phyloP scores from a whole-genome alignment of 2,113 vertebrate genomes.

The Gobius niger region DNA sequence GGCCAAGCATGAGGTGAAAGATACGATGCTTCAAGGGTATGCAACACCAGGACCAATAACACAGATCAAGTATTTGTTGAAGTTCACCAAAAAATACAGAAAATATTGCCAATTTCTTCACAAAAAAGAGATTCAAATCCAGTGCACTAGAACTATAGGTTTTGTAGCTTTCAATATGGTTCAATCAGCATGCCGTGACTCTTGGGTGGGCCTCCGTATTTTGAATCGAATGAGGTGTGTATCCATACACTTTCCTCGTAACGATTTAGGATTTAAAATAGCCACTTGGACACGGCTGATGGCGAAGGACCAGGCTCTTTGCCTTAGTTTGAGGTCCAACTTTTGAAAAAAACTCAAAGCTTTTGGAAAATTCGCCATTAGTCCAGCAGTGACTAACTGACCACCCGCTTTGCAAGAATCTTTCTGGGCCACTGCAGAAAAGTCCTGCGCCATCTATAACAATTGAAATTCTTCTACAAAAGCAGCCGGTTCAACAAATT shows the following conservation, averaged over 20 bases:
- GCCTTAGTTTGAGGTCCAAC: slow-evolving; percentile 22
- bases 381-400: slow-evolving; percentile 43
- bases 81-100: too few species aligned
- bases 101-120: too few species aligned
- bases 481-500: slow-evolving; percentile 6
- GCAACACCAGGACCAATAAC: too few species aligned
- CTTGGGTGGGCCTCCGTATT: slow-evolving; percentile 51
- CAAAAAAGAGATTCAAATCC: not conserved
- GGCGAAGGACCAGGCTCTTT: slow-evolving; percentile 12
- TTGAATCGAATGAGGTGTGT: slow-evolving; percentile 36
- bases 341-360: slow-evolving; percentile 15
- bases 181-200: slow-evolving; percentile 42
- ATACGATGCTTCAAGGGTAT: too few species aligned
- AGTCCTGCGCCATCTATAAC: not conserved
- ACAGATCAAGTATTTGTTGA: too few species aligned
- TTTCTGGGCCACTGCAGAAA: slow-evolving; percentile 1
- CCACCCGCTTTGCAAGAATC: slow-evolving; percentile 33
- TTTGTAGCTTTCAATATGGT: slow-evolving; percentile 41
- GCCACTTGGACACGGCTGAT: slow-evolving; percentile 16
- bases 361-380: slow-evolving; percentile 26
- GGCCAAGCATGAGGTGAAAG: not conserved
- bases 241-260: slow-evolving; percentile 23
- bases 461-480: slow-evolving; percentile 8
- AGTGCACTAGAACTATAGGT: slow-evolving; percentile 29
- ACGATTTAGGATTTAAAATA: slow-evolving; percentile 23